These are phyloP conservation scores for Anoplius nigerrimus DNA, from an alignment of 2,888 invertebrate genomes.

Conservation along the genomic window DNA sequence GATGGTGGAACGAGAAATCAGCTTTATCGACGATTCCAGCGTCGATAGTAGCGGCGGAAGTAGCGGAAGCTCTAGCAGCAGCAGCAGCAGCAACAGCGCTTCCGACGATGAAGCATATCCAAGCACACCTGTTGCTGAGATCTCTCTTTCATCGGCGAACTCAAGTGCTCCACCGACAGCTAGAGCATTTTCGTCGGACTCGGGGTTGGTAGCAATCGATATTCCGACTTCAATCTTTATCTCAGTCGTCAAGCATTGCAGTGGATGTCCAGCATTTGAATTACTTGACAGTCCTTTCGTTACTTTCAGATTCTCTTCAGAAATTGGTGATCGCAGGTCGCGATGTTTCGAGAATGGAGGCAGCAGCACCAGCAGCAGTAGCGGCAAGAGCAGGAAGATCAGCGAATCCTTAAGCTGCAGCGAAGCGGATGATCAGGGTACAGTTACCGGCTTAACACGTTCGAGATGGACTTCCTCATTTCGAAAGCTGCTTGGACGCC, in stretches of 20 bases:
- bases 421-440: slow-evolving; percentile 53
- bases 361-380: slow-evolving; percentile 66
- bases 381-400: slow-evolving; percentile 51
- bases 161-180: slow-evolving; percentile 66
- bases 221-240: slow-evolving; percentile 2
- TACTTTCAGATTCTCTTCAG: slow-evolving; percentile 70
- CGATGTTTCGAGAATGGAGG: slow-evolving; percentile 69
- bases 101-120: slow-evolving; percentile 73
- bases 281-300: not conserved
- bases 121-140: slow-evolving; percentile 77
- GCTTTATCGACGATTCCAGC: slow-evolving; percentile 71
- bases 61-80: slow-evolving; percentile 43
- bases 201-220: slow-evolving; percentile 57
- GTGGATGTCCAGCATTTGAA: too few species aligned
- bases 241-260: too few species aligned
- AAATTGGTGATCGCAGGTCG: slow-evolving; percentile 70
- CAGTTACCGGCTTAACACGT: slow-evolving; percentile 74
- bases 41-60: slow-evolving; percentile 47
- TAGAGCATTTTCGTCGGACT: slow-evolving; percentile 72
- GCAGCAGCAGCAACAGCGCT: slow-evolving; percentile 56
- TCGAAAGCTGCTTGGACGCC: slow-evolving; percentile 76
- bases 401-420: slow-evolving; percentile 55
- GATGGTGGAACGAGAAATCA: slow-evolving; percentile 65
- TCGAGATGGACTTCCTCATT: slow-evolving; percentile 81
- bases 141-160: slow-evolving; percentile 67